Evolutionary conservation across 2,113 vertebrate genomes (phyloP), one percentile per base, ranked within the genome.

Genomic region (Cyphomyrus discorhynchus): DNA sequence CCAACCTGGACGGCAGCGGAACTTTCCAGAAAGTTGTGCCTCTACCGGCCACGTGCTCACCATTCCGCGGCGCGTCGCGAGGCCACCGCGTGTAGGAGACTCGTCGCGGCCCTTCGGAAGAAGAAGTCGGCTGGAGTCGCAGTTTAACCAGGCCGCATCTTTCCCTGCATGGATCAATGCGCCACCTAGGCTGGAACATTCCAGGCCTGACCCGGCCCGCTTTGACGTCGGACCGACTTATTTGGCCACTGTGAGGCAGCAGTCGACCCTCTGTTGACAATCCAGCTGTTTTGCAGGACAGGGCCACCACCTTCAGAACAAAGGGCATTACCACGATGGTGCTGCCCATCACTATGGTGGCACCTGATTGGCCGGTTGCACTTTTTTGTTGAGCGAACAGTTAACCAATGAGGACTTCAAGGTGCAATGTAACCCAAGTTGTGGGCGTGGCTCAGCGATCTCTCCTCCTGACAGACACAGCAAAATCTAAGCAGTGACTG

Each of bases 401-500:
- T 49, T 52, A 39, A 89, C 46, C 66, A 82, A 70, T 35, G 45
- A 82, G 82, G 82, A 84, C 82, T 84, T 84, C 42, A 84, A 46
- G 31, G 47, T 52, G 66, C 46, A 17, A 53, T 80, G 70, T 82
- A 13, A 35, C 27, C 46, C 31, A 35, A 53, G 46, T 77, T 45
- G 46, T 49, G 46, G 88, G 42, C 11, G 42, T 74, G 62, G 66
- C 42, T 47, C 42, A 47, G 82, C 49, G 45, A 70, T 35, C 83
- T 89, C 52, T 62, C 74, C 70, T 62, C 89, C 84, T 52, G 47
- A 53, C 77, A 83, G 86, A 42, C 46, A 24, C 50, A 89, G 70
- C 15, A n/a, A 89, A 42, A n/a, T 87, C 62, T 46, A 88, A 90
- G 91, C 92, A 88, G 86, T 88, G 62, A 74, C 77, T 50, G 89